Base-by-base conservation (phyloP, 2,888 invertebrate genomes). In the Cheilosia urbana region DNA sequence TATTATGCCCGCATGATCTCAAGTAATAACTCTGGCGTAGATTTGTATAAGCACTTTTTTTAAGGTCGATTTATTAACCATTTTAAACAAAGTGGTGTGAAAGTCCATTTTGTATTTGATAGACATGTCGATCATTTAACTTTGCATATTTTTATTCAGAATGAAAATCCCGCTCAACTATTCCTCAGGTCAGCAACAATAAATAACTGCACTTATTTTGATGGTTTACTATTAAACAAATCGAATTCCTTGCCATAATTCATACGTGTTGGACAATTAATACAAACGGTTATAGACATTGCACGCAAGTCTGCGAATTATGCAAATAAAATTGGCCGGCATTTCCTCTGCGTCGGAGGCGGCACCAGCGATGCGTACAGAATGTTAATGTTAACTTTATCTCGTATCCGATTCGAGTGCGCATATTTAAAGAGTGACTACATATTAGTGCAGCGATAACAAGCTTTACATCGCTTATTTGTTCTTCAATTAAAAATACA, bases 301-400 rank as follows among this genome's bases (percentile, higher is more conserved):
- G 49, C 69, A 69, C 68, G 68, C 34, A 69, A 57, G 34, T 57
- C 45, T 40, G 21, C 69, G 30, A 15, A 62, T 15, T 69, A 69
- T 71, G 71, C 71, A 47, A 71, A 71, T 71, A 21, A 37, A 24
- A 47, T 47, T 49, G 58, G 5, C 37, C 37, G 71, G 24, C 71
- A 71, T 71, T 71, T 71, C 71, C 71, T 71, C 49, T 34, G 21
- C 13, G 51, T 11, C 58, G 34, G 5, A 24, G 58, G 47, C 58
- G 71, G 49, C 47, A 24, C 21, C n/a, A 58, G 1, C 17, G 57
- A 71, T 58, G 71, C 58, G 71, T 49, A 17, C 58, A n/a, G 71
- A 45, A 47, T 57, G 45, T 19, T 58, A 57, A 69, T 69, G 21
- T 9, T 57, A 2, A 30, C 6, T 45, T 42, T 17, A 68, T 55